Evolutionary conservation across 2,113 vertebrate species (phyloP).

Genomic region (Elgaria multicarinata): DNA sequence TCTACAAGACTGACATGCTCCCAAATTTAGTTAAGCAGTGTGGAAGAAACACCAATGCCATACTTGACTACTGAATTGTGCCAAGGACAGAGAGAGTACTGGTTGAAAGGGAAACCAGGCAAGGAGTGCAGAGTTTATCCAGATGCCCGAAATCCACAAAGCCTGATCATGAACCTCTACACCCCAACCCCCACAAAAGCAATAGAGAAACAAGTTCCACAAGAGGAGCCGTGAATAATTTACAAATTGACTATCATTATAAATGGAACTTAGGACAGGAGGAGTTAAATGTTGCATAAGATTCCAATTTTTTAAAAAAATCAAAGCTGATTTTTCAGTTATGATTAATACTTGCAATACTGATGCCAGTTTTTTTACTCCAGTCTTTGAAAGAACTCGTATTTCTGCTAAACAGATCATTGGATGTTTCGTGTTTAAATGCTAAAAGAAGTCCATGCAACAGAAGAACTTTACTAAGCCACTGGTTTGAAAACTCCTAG

Average conservation of each 20-base stretch:
- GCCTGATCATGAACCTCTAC: neutral
- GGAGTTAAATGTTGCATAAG: neutral
- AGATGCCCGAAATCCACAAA: neutral
- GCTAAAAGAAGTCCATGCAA: neutral
- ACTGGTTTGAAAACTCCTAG: neutral
- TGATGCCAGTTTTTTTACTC: neutral
- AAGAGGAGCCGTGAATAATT: neutral
- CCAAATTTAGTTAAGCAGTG: conserved; percentile 8
- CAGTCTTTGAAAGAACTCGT: neutral
- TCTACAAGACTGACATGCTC: conserved; percentile 4
- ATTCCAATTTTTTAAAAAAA: rapidly evolving
- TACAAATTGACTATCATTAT: neutral
- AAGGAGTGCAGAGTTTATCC: neutral
- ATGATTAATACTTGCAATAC: neutral
- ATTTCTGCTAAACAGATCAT: neutral
- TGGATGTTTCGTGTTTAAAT: neutral
- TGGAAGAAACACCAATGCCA: neutral
- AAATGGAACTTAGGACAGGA: neutral
- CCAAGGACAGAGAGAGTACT: neutral
- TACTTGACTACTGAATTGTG: neutral
- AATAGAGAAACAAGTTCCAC: neutral
- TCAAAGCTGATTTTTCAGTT: neutral
- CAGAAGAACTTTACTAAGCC: neutral
- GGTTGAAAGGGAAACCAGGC: neutral
- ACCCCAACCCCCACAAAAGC: neutral